Evolutionary conservation across 2,888 invertebrate species (phyloP), one percentile per base, ranked within the genome.

Genomic region (Drosophila tanythrix): DNA sequence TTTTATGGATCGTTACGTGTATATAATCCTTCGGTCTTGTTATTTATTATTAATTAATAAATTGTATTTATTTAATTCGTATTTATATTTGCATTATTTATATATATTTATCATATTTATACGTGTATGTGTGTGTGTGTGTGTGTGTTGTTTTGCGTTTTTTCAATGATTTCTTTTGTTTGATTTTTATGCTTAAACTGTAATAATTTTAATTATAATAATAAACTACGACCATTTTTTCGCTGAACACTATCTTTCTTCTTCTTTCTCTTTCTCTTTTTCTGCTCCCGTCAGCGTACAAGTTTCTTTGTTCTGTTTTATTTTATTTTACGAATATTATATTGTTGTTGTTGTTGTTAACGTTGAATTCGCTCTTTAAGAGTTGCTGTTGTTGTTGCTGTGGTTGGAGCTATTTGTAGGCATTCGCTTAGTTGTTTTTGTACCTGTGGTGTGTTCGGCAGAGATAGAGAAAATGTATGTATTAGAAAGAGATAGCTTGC

Each of bases 221-320:
- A 81, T 81, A 81, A 81, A 81, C 79, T 81, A 79, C 81, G 81
- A 81, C 81, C 79, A 76, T 77, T 76, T 65, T 65, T 67, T 40
- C 64, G 70, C 57, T 79, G 78, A 78, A 79, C 79, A 79, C 76
- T 72, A 73, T 65, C 70, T 64, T 68, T 46, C 43, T 70, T 43
- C 48, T 69, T 72, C 13, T 55, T 53, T 46, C 13, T 21, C 21
- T 21, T 63, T 40, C 38, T 53, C 21, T 61, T 65, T 10, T 56
- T 59, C 25, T 13, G 58, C 3, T 38, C 50, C 36, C 48, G 36
- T 21, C 58, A 57, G 38, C 66, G 33, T 67, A 48, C 31, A 48
- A n/a, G 40, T 40, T 58, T 64, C 35, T 58, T 61, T 70, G 15
- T 56, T 65, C 40, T 13, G 60, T 11, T 50, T 52, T 63, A 50